Evolutionary conservation across 1,140 invertebrate genomes (phyloP), one percentile per base, ranked within the genome.

Genomic region (Euglossa dilemma): DNA sequence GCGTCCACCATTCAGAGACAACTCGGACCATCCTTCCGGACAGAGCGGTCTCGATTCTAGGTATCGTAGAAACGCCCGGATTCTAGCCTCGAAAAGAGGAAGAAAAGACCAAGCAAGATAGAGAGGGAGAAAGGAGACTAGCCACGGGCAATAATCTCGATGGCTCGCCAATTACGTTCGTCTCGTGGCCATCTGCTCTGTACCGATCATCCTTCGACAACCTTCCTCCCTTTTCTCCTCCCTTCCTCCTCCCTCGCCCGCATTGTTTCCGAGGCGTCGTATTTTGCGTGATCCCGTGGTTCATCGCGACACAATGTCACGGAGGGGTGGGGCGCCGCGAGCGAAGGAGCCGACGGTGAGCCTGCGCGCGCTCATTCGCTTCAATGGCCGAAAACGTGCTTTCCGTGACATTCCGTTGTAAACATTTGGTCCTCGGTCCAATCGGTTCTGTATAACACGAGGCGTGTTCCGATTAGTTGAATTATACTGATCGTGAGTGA

Each of bases 151-250:
- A 87, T 92, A 91, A 92, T 93, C 86, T 90, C 75, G 89, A 93
- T 92, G 88, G 89, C 78, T 90, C 87, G 85, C 84, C 91, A 93
- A 93, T 93, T 93, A 92, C 88, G 87, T 91, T 90, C 91, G 92
- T 93, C 92, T 93, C 92, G 91, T 91, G 83, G 89, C 92, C 92
- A 93, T 93, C 92, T 93, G 92, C 91, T 93, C 61, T 89, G 86
- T 83, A 80, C 80, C 87, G 87, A 88, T 88, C 84, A 88, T 88
- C 84, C 86, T 88, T 83, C 84, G 61, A 87, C 86, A 87, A 87
- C 63, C 86, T 88, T 85, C 76, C 61, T 36, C 45, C 36, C 14
- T 36, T 88, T 85, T 72, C 61, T 36, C 45, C 36, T 12, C 36
- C 20, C 64, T 80, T 61, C n/a, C 67, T 36, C 18, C 28, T 14